Evolutionary conservation across 2,113 vertebrate species (phyloP), one percentile per base, ranked within the genome.

Genomic region (Aptenodytes patagonicus): DNA sequence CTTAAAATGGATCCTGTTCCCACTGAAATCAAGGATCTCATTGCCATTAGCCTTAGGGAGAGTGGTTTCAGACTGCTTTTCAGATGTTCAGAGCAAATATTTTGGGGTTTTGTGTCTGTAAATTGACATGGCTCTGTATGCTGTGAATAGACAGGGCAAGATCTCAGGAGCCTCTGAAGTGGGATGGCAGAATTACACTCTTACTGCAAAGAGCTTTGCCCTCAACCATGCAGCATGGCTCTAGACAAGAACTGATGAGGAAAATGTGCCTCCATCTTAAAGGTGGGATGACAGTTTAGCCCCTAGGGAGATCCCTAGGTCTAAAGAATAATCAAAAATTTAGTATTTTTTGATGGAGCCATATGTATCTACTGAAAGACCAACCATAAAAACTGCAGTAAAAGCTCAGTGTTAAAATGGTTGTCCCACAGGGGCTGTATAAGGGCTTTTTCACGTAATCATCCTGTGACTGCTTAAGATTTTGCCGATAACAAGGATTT

Each of bases 371-470:
- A 72, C 92, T 96, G 91, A 95, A 80, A 80, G 47, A 87, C 44
- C 82, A 91, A 84, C 60, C 85, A 95, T 65, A 81, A 97, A 90
- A 93, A 36, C 28, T 49, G 78, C 69, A 89, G 81, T 82, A 96
- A 96, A 97, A 96, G 25, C 77, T 96, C 82, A 75, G 66, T 96
- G 95, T 95, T 96, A 95, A 95, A 95, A 93, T 44, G 64, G 58
- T 62, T 89, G 62, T 83, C 62, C 86, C 57, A 1, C 36, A 90
- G 96, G 94, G 90, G 94, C 94, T 89, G 34, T 95, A 82, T 85
- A 86, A 97, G 80, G 93, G 82, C 84, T 94, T 95, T 95, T 95
- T 78, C 84, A 80, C n/a, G 5, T 87, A 91, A 95, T 93, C 58
- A 78, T 94, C 40, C 89, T 52, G 73, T 95, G 83, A 73, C 62